Percentiles rank a stretch among this genome's conserved stretches.
Evolutionary conservation across 2,797 vertebrate species (phyloP).

Genomic region (Eospalax fontanierii): DNA sequence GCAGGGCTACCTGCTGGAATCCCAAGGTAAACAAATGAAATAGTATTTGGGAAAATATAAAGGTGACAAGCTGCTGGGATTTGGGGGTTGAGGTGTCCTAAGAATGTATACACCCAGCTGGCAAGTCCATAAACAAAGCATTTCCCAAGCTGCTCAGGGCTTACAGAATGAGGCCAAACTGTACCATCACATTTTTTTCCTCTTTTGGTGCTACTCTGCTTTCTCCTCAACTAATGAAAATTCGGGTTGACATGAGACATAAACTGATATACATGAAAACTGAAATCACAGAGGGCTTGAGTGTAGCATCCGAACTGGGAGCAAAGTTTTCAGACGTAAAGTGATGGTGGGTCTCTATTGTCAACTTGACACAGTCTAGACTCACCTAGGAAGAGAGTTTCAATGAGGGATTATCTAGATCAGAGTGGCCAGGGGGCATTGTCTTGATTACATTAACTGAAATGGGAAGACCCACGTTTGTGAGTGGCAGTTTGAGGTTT

Average conservation of each 20-base stretch:
- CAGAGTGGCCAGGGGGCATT: not conserved
- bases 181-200: constrained; percentile 47
- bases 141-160: constrained; percentile 72
- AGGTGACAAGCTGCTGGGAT: not conserved
- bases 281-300: not conserved
- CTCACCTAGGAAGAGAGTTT: not conserved
- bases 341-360: not conserved
- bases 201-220: constrained; percentile 35
- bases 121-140: constrained; percentile 63
- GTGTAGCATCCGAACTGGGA: not conserved
- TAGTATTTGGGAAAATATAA: not conserved
- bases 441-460: not conserved
- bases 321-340: not conserved
- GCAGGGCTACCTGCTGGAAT: not conserved
- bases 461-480: not conserved
- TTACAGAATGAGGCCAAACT: constrained; percentile 69
- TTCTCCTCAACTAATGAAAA: constrained; percentile 56
- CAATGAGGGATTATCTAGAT: not conserved
- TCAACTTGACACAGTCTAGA: not conserved
- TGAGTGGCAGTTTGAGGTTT: not conserved
- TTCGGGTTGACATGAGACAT: not conserved
- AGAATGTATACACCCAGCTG: not conserved
- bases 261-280: not conserved
- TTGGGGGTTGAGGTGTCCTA: no score
- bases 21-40: not conserved